Conservation (phyloP, 2,113 vertebrate species). For the Stomatorhinus ivindoensis region DNA sequence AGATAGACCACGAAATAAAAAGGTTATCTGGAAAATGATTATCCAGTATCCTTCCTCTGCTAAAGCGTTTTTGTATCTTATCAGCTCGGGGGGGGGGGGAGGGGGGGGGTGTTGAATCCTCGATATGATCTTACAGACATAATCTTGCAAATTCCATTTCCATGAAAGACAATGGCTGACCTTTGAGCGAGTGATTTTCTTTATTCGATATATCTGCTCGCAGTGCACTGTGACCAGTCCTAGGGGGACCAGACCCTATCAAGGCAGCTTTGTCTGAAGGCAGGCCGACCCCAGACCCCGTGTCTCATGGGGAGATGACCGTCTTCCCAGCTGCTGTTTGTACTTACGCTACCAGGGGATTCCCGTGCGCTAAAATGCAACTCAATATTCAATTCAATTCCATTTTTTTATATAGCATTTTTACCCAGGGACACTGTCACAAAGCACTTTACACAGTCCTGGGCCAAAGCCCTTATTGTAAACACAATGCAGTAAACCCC, state of each 20-base stretch:
- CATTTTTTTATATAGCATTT: not conserved
- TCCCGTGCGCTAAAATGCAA: not conserved
- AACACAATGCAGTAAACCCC: no score
- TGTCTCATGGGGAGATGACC: not conserved
- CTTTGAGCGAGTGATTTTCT: constrained; percentile 43
- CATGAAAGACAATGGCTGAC: constrained; percentile 44
- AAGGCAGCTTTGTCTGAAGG: not conserved
- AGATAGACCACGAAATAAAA: constrained; percentile 6
- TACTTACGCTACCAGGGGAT: not conserved
- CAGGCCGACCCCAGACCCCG: not conserved
- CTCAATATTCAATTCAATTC: not conserved
- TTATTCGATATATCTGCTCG: constrained; percentile 28
- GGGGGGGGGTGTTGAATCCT: constrained; percentile 19
- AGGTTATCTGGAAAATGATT: not conserved
- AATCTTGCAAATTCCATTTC: constrained; percentile 19
- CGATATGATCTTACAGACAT: constrained; percentile 42
- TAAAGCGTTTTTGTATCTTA: constrained; percentile 12
- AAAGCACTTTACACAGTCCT: not conserved
- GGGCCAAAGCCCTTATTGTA: not conserved
- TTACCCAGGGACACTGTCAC: not conserved
- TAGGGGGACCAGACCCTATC: not conserved
- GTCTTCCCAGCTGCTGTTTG: not conserved
- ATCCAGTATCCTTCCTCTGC: not conserved
- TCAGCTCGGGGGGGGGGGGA: not conserved
- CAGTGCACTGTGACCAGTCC: constrained; percentile 6